Conservation (phyloP, 2,797 vertebrate genomes). For the Rachycentron canadum region DNA sequence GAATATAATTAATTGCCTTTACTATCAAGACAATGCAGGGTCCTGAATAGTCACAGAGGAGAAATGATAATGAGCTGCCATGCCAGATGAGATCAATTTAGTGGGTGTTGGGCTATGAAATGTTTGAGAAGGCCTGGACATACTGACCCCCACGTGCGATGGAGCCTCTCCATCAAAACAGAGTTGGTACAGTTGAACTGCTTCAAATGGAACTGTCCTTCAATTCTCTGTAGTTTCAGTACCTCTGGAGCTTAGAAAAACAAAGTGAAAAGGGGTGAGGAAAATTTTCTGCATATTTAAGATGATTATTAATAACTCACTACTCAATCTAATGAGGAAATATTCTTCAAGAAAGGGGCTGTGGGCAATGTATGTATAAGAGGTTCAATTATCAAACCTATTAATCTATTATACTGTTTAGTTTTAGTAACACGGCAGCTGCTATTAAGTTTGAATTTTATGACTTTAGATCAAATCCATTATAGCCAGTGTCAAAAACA, state of each 20-base stretch:
- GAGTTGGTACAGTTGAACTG: neutral
- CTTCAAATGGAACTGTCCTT: slow-evolving; percentile 8
- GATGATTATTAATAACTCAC: neutral
- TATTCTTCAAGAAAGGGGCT: neutral
- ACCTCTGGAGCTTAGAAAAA: neutral
- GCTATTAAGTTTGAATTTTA: neutral
- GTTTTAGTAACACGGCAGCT: neutral
- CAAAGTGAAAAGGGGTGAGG: slow-evolving; percentile 1
- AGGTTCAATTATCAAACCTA: neutral
- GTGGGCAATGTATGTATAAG: neutral
- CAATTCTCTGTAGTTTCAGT: neutral
- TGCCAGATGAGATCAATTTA: neutral
- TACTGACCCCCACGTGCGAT: neutral
- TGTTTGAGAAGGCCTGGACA: neutral
- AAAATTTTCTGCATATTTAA: neutral
- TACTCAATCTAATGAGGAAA: neutral
- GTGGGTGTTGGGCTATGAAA: neutral
- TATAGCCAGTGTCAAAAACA: neutral
- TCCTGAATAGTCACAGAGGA: neutral
- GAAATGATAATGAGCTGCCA: slow-evolving; percentile 27
- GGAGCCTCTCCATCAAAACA: neutral
- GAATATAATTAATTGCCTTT: neutral
- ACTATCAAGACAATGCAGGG: neutral
- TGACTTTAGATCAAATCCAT: neutral
- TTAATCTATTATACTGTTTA: neutral